Conservation (phyloP, 35 echinoderm and acorn worm species). For the Amphiura filiformis region DNA sequence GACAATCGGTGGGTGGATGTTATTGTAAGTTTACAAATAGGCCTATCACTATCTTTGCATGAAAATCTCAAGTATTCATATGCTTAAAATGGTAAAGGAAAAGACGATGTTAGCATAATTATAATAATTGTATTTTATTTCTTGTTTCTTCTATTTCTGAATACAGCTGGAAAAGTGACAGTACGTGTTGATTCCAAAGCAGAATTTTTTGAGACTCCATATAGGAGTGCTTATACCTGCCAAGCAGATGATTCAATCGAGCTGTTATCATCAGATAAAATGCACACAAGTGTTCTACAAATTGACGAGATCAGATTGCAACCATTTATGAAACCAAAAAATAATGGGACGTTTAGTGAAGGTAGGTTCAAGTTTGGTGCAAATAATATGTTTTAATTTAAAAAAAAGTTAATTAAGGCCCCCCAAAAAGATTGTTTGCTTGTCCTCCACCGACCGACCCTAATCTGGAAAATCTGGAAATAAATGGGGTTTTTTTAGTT, state of each 20-base stretch:
- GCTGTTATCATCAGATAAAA: conserved; percentile 19
- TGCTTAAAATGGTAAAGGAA: background rate
- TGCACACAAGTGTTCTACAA: conserved; percentile 52
- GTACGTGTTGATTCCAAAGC: conserved; percentile 28
- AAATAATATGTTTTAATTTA: background rate
- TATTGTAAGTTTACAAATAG: too few relatives aligned
- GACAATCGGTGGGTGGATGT: too few relatives aligned
- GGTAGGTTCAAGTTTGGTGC: conserved; percentile 41
- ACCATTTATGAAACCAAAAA: conserved; percentile 39
- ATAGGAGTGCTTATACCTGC: conserved; percentile 41
- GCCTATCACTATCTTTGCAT: too few relatives aligned
- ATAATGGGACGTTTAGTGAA: conserved; percentile 79
- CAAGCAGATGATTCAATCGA: conserved; percentile 53
- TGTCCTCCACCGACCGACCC: too few relatives aligned
- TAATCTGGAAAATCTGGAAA: too few relatives aligned
- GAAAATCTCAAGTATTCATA: too few relatives aligned
- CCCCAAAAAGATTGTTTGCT: too few relatives aligned
- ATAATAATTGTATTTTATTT: background rate
- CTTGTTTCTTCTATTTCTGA: background rate
- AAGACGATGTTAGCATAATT: background rate
- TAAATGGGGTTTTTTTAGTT: background rate
- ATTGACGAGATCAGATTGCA: conserved; percentile 72
- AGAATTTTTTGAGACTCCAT: conserved; percentile 38
- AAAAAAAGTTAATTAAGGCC: background rate
- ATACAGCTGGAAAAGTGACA: conserved; percentile 33